phyloP scores from a whole-genome alignment of 2,113 vertebrate species.

The Miniopterus natalensis region DNA sequence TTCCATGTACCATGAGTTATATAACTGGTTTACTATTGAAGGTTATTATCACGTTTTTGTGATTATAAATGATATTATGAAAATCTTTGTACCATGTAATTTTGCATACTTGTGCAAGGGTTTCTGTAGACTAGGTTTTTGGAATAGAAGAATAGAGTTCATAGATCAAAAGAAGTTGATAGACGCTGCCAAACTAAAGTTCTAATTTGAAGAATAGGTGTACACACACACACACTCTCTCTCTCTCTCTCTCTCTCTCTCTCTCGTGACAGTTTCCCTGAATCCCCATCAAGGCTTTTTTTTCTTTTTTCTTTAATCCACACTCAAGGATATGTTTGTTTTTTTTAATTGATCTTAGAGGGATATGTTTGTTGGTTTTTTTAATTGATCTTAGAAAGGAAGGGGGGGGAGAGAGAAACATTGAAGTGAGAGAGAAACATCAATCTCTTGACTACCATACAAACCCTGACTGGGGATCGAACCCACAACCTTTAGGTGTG shows the following conservation, averaged over 20 bases:
- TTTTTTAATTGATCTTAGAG: too few relatives aligned
- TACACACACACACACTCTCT: neutral
- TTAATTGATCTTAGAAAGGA: neutral
- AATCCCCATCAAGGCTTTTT: neutral
- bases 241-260: too few relatives aligned
- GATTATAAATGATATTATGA: conserved; percentile 31
- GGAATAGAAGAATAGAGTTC: conserved; percentile 37
- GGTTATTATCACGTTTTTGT: conserved; percentile 9
- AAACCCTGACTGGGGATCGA: neutral
- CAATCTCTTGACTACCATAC: neutral
- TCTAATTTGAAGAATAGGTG: neutral
- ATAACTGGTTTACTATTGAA: conserved; percentile 24
- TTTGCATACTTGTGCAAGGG: neutral
- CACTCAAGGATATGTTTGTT: neutral
- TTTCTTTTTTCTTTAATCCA: neutral
- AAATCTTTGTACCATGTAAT: conserved; percentile 26
- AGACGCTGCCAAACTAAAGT: neutral
- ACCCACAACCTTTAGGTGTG: neutral
- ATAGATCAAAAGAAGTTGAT: neutral
- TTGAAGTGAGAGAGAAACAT: neutral
- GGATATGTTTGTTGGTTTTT: too few relatives aligned
- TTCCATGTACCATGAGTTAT: neutral
- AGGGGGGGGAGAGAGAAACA: neutral
- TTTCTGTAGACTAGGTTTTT: conserved; percentile 43
- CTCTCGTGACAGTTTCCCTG: neutral